These are phyloP conservation scores for Crenichthys baileyi DNA, from an alignment of 2,797 vertebrate species.

Conservation along the genomic window DNA sequence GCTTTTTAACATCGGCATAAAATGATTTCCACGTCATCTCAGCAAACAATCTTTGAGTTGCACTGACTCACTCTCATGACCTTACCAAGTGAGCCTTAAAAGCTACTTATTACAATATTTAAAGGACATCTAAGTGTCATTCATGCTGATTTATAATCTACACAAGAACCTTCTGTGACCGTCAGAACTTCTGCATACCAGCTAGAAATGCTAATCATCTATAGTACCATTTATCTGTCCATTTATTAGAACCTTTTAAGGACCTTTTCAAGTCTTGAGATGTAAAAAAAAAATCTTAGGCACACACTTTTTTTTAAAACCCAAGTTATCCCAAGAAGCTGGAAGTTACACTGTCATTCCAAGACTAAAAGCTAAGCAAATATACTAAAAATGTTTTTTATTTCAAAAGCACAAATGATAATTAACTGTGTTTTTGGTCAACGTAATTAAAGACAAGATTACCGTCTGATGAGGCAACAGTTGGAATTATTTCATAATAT, in stretches of 20 bases:
- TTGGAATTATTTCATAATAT: not conserved
- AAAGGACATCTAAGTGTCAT: constrained; percentile 8
- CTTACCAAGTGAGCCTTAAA: constrained; percentile 2
- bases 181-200: not conserved
- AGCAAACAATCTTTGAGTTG: constrained; percentile 10
- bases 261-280: constrained; percentile 1
- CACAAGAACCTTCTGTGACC: not conserved
- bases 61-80: constrained; percentile 21
- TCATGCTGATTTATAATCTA: constrained; percentile 11
- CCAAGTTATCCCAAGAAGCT: not conserved
- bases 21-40: constrained; percentile 26
- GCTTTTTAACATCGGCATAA: constrained; percentile 15
- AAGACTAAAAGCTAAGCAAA: no score
- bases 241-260: constrained; percentile 5
- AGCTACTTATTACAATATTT: constrained; percentile 26
- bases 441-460: no score
- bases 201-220: constrained; percentile 12
- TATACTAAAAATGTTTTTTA: no score
- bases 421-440: no score
- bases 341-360: not conserved
- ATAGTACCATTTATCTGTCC: constrained; percentile 4
- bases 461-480: not conserved
- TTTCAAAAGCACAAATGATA: no score
- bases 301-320: not conserved
- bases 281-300: not conserved